Conservation (phyloP, 2,113 vertebrate genomes). For the Syngnathus scovelli region DNA sequence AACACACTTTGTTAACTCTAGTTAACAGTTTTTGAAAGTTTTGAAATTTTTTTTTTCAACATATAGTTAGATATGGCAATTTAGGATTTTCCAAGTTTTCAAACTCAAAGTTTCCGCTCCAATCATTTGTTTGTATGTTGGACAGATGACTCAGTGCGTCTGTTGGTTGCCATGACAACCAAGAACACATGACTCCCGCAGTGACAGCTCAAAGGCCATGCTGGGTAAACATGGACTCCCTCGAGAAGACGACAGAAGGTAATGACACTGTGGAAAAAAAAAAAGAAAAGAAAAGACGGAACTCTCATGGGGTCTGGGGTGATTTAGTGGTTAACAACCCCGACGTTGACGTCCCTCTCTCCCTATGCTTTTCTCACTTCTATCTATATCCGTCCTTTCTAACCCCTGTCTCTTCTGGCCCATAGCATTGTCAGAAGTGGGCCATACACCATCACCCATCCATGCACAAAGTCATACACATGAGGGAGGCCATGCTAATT, state of each 20-base stretch:
- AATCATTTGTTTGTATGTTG: slow-evolving; percentile 1
- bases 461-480: slow-evolving; percentile 16
- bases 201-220: slow-evolving; percentile 50
- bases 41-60: too few relatives aligned
- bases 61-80: too few relatives aligned
- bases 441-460: slow-evolving; percentile 51
- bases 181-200: slow-evolving; percentile 33
- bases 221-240: slow-evolving; percentile 67
- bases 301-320: slow-evolving; percentile 15
- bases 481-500: slow-evolving; percentile 56
- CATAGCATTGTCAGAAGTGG: slow-evolving; percentile 51
- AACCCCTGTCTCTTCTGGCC: slow-evolving; percentile 34
- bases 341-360: slow-evolving; percentile 9
- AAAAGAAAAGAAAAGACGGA: slow-evolving; percentile 22
- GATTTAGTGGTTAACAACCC: slow-evolving; percentile 40
- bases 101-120: not conserved
- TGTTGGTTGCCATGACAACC: slow-evolving; percentile 38
- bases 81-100: not conserved
- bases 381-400: slow-evolving; percentile 45
- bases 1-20: too few relatives aligned
- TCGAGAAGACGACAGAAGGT: slow-evolving; percentile 53
- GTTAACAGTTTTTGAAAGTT: too few relatives aligned
- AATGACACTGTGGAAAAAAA: slow-evolving; percentile 65
- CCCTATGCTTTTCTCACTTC: slow-evolving; percentile 29
- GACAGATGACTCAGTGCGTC: slow-evolving; percentile 18